Conservation (phyloP, 2,797 vertebrate genomes). For the Enteromius anoplus region DNA sequence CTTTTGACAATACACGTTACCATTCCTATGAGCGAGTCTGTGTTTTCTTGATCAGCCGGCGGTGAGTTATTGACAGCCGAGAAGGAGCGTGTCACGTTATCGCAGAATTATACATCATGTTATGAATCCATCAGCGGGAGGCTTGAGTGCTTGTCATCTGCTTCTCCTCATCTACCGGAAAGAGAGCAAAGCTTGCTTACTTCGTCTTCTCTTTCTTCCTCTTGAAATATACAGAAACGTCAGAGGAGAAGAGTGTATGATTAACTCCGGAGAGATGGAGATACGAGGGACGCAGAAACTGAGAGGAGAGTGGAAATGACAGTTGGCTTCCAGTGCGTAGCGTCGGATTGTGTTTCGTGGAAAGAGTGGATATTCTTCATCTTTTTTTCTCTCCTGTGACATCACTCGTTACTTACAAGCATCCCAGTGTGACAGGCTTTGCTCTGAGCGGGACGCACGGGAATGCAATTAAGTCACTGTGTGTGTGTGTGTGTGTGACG, state of each 20-base stretch:
- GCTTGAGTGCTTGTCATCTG: conserved; percentile 58
- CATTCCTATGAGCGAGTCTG: conserved; percentile 15
- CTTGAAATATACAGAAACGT: conserved; percentile 16
- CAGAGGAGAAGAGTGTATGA: conserved; percentile 7
- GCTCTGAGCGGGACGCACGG: neutral
- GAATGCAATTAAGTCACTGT: conserved; percentile 8
- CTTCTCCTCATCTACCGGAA: conserved; percentile 7
- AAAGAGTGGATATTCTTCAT: conserved; percentile 3
- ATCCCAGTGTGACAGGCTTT: conserved; percentile 12
- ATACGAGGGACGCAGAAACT: conserved; percentile 22
- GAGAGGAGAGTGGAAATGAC: conserved; percentile 6
- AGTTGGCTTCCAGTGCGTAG: conserved; percentile 35
- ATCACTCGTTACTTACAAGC: conserved; percentile 7
- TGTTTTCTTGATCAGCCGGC: conserved; percentile 37
- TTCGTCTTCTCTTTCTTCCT: conserved; percentile 31
- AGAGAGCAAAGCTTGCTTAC: conserved; percentile 44
- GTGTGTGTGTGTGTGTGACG: neutral
- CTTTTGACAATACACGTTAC: conserved; percentile 6
- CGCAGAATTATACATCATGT: conserved; percentile 55
- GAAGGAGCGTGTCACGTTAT: conserved; percentile 61
- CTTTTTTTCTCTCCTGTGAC: conserved; percentile 17
- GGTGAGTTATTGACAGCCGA: conserved; percentile 41
- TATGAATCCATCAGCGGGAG: conserved; percentile 65
- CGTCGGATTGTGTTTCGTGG: conserved; percentile 12
- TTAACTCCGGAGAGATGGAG: conserved; percentile 29